phyloP scores from a whole-genome alignment of 2,797 vertebrate genomes.

The Premnoplex brunnescens region DNA sequence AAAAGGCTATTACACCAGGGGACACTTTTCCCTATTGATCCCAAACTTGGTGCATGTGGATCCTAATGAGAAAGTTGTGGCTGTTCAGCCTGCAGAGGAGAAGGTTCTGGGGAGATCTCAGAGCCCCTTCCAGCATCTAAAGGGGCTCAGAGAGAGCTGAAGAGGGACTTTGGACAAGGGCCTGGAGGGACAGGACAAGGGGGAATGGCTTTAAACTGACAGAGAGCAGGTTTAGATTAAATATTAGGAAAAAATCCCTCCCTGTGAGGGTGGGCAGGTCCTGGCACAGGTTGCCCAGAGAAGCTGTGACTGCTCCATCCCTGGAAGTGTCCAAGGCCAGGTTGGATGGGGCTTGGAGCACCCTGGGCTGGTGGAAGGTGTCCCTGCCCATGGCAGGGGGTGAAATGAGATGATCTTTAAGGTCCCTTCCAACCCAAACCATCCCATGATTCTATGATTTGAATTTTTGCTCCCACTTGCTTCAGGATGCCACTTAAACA shows the following conservation, averaged over 20 bases:
- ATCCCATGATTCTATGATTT: neutral
- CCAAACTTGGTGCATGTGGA: fast-evolving
- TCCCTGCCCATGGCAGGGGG: neutral
- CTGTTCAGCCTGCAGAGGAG: neutral
- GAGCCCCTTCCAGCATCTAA: neutral
- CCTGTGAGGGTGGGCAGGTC: neutral
- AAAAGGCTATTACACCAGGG: neutral
- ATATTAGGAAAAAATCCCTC: neutral
- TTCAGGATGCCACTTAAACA: neutral
- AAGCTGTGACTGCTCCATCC: neutral
- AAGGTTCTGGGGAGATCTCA: neutral
- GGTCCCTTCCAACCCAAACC: neutral
- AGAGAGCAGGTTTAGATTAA: neutral
- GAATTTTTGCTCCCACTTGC: neutral
- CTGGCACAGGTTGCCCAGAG: neutral
- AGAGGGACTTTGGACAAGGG: neutral
- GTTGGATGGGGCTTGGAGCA: neutral
- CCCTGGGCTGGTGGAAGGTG: neutral
- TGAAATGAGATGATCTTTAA: neutral
- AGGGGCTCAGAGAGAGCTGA: neutral
- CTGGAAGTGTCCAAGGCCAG: neutral
- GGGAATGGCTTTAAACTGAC: neutral
- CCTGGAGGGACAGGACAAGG: neutral
- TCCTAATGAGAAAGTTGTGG: neutral
- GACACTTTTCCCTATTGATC: neutral